phyloP scores from a whole-genome alignment of 2,113 vertebrate species.

The Epinephelus lanceolatus region DNA sequence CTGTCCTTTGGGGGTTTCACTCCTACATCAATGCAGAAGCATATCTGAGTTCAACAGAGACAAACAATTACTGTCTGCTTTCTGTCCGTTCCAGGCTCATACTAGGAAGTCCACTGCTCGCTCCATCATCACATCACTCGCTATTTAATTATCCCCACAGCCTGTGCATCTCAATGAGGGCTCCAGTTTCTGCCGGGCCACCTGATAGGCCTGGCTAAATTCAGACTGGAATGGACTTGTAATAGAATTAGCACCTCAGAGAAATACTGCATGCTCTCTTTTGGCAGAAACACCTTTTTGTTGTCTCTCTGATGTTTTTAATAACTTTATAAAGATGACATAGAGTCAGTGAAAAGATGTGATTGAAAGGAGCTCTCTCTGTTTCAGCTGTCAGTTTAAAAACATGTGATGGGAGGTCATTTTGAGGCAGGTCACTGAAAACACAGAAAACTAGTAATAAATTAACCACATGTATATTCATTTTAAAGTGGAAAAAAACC shows the following conservation, averaged over 20 bases:
- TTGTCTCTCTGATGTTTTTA: constrained; percentile 44
- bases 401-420: background rate
- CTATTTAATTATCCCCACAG: constrained; percentile 77
- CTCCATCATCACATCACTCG: constrained; percentile 58
- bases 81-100: constrained; percentile 19
- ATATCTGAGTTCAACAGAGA: constrained; percentile 50
- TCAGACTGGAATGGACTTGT: constrained; percentile 64
- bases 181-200: constrained; percentile 75
- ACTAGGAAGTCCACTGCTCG: constrained; percentile 37
- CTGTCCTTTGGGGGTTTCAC: constrained; percentile 16
- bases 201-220: constrained; percentile 66
- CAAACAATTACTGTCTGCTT: constrained; percentile 41
- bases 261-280: constrained; percentile 43
- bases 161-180: constrained; percentile 62
- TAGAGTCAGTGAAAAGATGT: background rate
- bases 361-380: background rate
- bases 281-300: constrained; percentile 18
- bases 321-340: constrained; percentile 27
- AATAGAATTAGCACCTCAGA: constrained; percentile 72
- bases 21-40: constrained; percentile 34
- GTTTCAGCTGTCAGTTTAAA: background rate
- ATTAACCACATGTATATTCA: background rate
- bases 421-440: background rate
- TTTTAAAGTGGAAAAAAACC: background rate
- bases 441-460: background rate